Percentiles rank a stretch among this genome's conserved stretches.
These are phyloP conservation scores for Apocheima hispidaria DNA, from an alignment of 2,888 invertebrate species.

Conservation along the genomic window DNA sequence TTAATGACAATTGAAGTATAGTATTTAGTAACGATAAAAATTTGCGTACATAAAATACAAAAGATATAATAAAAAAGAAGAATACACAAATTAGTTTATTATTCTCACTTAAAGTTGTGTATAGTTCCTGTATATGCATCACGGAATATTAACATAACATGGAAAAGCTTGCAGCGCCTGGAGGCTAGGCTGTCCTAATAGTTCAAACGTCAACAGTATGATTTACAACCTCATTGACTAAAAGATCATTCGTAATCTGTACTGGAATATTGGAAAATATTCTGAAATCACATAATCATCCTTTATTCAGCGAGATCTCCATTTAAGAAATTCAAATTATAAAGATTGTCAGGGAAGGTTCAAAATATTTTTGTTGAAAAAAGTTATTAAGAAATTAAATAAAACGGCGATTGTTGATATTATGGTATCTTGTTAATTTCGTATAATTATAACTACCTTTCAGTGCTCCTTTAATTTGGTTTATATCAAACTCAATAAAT, in stretches of 20 bases:
- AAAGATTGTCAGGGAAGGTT: background rate
- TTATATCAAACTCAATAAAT: background rate
- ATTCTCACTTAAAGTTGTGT: background rate
- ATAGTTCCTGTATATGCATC: background rate
- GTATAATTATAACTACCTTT: no score
- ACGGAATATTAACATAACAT: no score
- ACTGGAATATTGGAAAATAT: slow-evolving; percentile 4
- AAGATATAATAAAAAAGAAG: no score
- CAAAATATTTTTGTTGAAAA: background rate
- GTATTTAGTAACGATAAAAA: no score
- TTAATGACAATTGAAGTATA: no score
- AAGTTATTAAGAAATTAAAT: background rate
- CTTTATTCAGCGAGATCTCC: no score
- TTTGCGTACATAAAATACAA: no score
- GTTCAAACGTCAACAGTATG: slow-evolving; percentile 33
- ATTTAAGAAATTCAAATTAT: no score
- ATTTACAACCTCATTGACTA: slow-evolving; percentile 37
- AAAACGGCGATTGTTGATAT: no score
- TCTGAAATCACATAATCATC: no score
- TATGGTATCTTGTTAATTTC: no score
- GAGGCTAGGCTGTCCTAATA: slow-evolving; percentile 39
- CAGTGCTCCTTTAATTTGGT: background rate
- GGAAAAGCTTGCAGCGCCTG: slow-evolving; percentile 21
- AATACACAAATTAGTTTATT: no score
- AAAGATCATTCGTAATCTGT: slow-evolving; percentile 1